Conservation (phyloP, 2,113 vertebrate species). For the Urocolius indicus region DNA sequence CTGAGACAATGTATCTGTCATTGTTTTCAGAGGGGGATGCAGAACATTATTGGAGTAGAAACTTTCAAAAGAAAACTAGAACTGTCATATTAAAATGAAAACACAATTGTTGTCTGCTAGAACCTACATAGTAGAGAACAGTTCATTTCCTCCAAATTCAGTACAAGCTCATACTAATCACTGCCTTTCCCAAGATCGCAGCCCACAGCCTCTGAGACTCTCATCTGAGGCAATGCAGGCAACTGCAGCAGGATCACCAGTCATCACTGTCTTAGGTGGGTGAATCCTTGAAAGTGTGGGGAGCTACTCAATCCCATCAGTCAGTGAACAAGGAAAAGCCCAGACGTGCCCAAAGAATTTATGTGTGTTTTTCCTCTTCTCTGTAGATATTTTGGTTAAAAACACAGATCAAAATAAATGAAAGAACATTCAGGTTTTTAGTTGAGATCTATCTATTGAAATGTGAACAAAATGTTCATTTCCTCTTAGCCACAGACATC, state of each 20-base stretch:
- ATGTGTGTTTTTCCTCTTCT: background rate
- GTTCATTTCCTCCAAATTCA: background rate
- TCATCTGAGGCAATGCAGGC: background rate
- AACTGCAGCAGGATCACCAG: fast-evolving
- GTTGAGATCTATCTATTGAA: background rate
- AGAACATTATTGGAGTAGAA: background rate
- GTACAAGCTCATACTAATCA: background rate
- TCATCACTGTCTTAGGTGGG: background rate
- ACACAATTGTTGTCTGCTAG: background rate
- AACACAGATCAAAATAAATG: background rate
- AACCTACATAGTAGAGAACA: background rate
- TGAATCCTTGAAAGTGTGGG: background rate
- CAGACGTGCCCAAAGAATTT: background rate
- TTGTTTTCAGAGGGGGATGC: background rate
- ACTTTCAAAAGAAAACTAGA: background rate
- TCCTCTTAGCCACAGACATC: background rate
- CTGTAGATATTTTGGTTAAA: background rate
- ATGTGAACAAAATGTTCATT: background rate
- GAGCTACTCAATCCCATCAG: background rate
- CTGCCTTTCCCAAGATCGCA: fast-evolving
- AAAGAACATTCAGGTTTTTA: background rate
- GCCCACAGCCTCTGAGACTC: background rate
- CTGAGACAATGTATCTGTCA: slow-evolving; percentile 2
- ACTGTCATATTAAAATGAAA: background rate
- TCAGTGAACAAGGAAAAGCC: background rate